phyloP scores from a whole-genome alignment of 2,888 invertebrate genomes.

The Monopis laevigella region DNA sequence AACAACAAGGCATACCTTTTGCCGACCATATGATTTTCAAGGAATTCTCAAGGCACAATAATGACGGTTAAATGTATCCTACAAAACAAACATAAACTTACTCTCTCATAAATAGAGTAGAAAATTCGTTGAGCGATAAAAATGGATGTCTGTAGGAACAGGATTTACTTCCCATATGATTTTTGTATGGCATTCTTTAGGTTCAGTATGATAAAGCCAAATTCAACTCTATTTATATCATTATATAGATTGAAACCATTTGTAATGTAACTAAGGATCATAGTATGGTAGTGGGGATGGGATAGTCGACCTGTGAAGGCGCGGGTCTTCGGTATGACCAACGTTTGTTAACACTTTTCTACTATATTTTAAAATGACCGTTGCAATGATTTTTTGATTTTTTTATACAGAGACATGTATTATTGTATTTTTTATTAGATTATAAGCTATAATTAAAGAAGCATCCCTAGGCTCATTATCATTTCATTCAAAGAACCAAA shows the following conservation, averaged over 20 bases:
- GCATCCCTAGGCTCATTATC: too few species aligned
- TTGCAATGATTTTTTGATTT: too few species aligned
- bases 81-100: slow-evolving; percentile 21
- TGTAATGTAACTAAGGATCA: slow-evolving; percentile 25
- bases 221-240: slow-evolving; percentile 22
- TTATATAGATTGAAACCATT: too few species aligned
- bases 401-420: too few species aligned
- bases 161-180: slow-evolving; percentile 59
- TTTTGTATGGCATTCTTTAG: slow-evolving; percentile 54
- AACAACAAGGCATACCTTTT: slow-evolving; percentile 24
- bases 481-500: too few species aligned
- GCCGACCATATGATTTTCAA: slow-evolving; percentile 27
- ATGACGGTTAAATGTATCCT: not conserved
- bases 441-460: too few species aligned
- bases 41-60: slow-evolving; percentile 22
- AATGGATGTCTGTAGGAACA: slow-evolving; percentile 28
- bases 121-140: slow-evolving; percentile 14
- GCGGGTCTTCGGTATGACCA: slow-evolving; percentile 24
- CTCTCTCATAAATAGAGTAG: fast-evolving
- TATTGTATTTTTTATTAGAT: too few species aligned
- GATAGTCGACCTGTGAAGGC: slow-evolving; percentile 26
- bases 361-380: too few species aligned
- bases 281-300: slow-evolving; percentile 35
- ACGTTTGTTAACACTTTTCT: too few species aligned
- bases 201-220: slow-evolving; percentile 15